Conservation (phyloP, 2,797 vertebrate genomes). For the Malurus splendens region DNA sequence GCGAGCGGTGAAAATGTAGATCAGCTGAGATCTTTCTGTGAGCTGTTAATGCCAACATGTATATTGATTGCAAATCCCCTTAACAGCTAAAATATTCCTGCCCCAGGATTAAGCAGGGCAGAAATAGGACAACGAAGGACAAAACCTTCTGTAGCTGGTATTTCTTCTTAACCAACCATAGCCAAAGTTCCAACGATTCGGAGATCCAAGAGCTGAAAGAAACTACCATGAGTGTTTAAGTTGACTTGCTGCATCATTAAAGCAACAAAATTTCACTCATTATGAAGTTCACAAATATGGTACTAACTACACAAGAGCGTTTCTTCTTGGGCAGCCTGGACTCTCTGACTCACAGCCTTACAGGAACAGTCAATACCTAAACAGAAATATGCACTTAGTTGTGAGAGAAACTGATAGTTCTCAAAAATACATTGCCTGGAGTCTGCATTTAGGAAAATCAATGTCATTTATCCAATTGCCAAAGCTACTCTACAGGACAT, state of each 20-base stretch:
- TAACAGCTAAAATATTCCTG: not conserved
- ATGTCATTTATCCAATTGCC: not conserved
- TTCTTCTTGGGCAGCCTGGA: not conserved
- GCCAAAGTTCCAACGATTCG: not conserved
- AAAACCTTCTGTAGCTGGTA: not conserved
- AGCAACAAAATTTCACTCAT: not conserved
- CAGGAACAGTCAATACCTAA: not conserved
- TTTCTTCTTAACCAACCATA: not conserved
- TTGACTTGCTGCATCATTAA: not conserved
- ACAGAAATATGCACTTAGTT: not conserved
- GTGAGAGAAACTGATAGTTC: not conserved
- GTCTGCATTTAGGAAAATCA: not conserved
- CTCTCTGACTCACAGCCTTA: not conserved
- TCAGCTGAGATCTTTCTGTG: not conserved
- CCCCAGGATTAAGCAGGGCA: not conserved
- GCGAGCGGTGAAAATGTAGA: fast-evolving
- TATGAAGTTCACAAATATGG: not conserved
- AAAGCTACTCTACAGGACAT: not conserved
- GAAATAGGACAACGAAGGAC: not conserved
- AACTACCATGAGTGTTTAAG: not conserved
- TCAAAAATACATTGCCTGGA: not conserved
- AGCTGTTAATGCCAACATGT: not conserved
- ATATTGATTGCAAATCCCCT: not conserved
- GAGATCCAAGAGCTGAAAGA: not conserved
- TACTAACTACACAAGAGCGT: not conserved